A percentile compares a stretch with the other conserved stretches of the same genome.
Evolutionary conservation across 2,113 vertebrate species (phyloP).

Genomic region (Aramus guarauna): DNA sequence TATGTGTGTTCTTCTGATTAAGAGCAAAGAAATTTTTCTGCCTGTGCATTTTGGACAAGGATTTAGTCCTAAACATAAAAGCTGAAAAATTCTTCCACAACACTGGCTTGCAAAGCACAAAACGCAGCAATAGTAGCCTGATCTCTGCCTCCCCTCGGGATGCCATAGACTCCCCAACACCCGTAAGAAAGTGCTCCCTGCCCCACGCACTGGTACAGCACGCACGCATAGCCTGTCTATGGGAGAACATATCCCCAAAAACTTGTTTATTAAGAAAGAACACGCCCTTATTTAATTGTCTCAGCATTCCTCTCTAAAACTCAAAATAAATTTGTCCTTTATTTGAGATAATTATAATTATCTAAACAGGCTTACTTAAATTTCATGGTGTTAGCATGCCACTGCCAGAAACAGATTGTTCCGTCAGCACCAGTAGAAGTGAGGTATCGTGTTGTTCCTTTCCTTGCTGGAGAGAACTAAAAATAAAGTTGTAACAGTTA

Average conservation of each 20-base stretch:
- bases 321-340: neutral
- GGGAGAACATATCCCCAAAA: neutral
- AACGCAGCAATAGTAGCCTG: neutral
- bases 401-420: conserved; percentile 98
- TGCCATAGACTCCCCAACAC: fast-evolving
- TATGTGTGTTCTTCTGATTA: neutral
- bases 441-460: conserved; percentile 89
- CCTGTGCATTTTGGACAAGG: neutral
- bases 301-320: neutral
- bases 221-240: fast-evolving
- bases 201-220: neutral
- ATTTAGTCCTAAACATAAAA: neutral
- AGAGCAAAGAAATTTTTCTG: neutral
- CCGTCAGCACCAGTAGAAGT: conserved; percentile 97
- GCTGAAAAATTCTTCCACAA: neutral
- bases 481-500: conserved; percentile 40
- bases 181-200: fast-evolving
- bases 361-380: conserved; percentile 83
- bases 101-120: neutral
- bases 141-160: neutral
- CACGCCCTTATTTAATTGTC: neutral
- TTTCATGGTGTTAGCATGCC: conserved; percentile 90
- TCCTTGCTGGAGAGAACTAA: conserved; percentile 92
- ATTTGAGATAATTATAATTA: neutral
- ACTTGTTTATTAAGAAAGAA: neutral